phyloP scores from a whole-genome alignment of 2,797 vertebrate genomes.

The Bucorvus abyssinicus region DNA sequence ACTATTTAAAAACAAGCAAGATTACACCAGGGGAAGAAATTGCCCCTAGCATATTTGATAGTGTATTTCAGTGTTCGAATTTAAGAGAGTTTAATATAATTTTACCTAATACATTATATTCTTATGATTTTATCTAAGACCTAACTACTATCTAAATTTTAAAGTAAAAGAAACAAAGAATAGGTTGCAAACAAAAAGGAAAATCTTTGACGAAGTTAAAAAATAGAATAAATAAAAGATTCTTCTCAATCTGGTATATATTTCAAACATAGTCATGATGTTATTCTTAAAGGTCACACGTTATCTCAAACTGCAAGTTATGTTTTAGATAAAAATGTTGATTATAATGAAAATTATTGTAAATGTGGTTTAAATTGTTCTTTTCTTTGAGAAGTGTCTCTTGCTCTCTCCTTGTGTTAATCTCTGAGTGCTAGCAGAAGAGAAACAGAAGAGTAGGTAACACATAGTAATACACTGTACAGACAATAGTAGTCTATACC shows the following conservation, averaged over 20 bases:
- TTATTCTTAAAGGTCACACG: constrained; percentile 10
- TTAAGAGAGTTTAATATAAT: not conserved
- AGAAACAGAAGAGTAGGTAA: not conserved
- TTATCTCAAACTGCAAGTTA: not conserved
- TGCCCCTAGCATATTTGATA: not conserved
- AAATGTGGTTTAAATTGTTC: not conserved
- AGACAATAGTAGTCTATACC: not conserved
- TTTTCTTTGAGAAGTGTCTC: not conserved
- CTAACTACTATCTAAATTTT: not conserved
- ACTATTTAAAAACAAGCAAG: constrained; percentile 7
- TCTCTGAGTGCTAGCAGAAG: not conserved
- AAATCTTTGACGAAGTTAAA: not conserved
- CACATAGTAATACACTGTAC: not conserved
- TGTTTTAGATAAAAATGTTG: not conserved
- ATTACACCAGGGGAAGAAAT: not conserved
- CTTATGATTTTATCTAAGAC: not conserved
- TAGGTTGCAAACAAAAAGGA: not conserved
- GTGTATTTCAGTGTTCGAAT: not conserved
- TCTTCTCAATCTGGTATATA: not conserved
- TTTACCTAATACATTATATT: constrained; percentile 9
- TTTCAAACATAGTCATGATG: not conserved
- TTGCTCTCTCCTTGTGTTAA: not conserved
- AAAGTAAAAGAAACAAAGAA: not conserved
- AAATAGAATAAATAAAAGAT: not conserved
- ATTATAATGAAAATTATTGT: constrained; percentile 1